Base-by-base conservation (phyloP, 2,888 invertebrate species). In the Cryptocephalus moraei region DNA sequence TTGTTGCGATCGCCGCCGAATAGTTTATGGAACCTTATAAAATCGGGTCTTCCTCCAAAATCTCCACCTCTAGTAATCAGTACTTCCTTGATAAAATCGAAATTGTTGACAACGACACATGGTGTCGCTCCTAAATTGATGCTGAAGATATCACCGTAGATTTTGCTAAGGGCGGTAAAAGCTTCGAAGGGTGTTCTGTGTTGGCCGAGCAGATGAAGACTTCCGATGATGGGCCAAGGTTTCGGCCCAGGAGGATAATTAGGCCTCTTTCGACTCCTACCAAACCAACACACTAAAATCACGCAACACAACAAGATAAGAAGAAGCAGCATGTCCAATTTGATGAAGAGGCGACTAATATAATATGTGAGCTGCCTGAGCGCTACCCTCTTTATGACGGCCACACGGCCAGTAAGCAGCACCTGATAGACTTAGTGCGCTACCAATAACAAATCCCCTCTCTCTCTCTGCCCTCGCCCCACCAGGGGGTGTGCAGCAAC, bases 1-100 rank as follows among this genome's bases (percentile, higher is more conserved):
- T 90, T 89, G 69, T 88, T 87, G 46, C 89, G 75, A 70, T 90
- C 84, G 33, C 88, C 89, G 32, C 86, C 88, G 67, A 91, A 91
- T 8, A 91, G 80, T 55, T 81, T 78, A 62, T 89, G 84, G 66
- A 87, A 91, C 12, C 91, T 73, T 55, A 83, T 66, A 67, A 90
- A 90, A 65, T 90, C 81, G 0, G 91, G 90, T 9, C 91, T 75
- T 9, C 89, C 87, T 1, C 87, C 88, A 68, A 91, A 90, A 60
- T 83, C 82, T 52, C 82, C 82, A 4, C 89, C 89, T 61, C 86
- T 87, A 50, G 83, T 80, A 63, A 87, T 86, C 22, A 88, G 72
- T 43, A 88, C 86, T 63, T 86, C 86, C 50, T 81, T 77, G 54
- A 87, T 84, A 33, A 83, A 68, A 11, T 78, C 76, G 61, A 84